These are phyloP conservation scores for Cyclophora punctaria DNA, from an alignment of 2,888 invertebrate species.

Conservation along the genomic window DNA sequence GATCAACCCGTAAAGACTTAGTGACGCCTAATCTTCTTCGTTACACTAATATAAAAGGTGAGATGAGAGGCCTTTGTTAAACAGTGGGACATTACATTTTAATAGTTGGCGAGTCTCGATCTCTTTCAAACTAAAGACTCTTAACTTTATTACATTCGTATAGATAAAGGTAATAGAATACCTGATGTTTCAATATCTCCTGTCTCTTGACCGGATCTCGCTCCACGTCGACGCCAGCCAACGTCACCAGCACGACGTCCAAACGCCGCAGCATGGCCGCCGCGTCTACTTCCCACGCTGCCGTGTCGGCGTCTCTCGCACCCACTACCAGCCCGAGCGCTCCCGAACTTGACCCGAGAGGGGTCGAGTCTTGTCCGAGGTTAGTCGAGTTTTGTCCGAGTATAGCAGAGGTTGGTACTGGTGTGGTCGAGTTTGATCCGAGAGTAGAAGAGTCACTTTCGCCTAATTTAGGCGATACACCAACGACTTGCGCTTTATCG, in stretches of 20 bases:
- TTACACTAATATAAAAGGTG: too few relatives aligned
- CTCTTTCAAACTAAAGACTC: too few relatives aligned
- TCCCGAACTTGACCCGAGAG: conserved; percentile 4
- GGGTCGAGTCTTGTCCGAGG: conserved; percentile 1
- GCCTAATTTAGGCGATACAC: conserved; percentile 53
- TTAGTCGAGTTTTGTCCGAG: not conserved
- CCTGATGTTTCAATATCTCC: conserved; percentile 79
- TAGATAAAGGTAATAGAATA: too few relatives aligned
- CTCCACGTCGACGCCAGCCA: conserved; percentile 74
- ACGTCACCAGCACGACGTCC: conserved; percentile 75
- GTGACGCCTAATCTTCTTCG: too few relatives aligned
- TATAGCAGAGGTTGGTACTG: not conserved
- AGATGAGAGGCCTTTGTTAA: too few relatives aligned
- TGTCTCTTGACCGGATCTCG: conserved; percentile 77
- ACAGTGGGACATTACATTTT: too few relatives aligned
- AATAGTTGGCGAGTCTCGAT: too few relatives aligned
- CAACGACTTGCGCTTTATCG: conserved; percentile 49
- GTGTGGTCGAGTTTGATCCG: not conserved
- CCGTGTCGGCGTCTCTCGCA: conserved; percentile 31
- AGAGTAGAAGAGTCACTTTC: not conserved
- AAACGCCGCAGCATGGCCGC: conserved; percentile 64
- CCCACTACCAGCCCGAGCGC: conserved; percentile 12
- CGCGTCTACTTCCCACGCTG: conserved; percentile 31
- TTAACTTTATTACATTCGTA: too few relatives aligned
- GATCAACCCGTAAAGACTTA: too few relatives aligned